Percentiles rank a stretch among this genome's conserved stretches.
Evolutionary conservation across 2,888 invertebrate genomes (phyloP).

Genomic region (Catonia carolina): DNA sequence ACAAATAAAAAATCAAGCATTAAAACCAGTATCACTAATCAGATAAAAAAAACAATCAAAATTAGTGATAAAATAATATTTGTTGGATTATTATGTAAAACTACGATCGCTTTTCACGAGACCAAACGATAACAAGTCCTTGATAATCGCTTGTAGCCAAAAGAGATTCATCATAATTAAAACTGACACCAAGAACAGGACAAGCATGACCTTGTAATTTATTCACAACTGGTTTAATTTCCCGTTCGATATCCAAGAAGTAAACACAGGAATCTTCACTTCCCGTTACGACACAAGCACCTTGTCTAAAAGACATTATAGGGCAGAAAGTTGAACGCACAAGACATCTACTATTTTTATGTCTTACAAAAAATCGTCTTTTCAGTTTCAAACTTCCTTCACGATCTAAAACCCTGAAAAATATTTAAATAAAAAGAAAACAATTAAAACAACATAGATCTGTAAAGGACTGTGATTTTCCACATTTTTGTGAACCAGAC

Average conservation of each 20-base stretch:
- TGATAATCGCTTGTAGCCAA: constrained; percentile 77
- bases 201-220: constrained; percentile 68
- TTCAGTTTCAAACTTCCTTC: constrained; percentile 60
- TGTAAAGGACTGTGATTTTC: too few species aligned
- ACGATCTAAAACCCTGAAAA: constrained; percentile 53
- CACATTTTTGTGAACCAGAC: too few species aligned
- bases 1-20: too few species aligned
- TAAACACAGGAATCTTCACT: constrained; percentile 73
- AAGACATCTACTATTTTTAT: constrained; percentile 47
- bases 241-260: constrained; percentile 64
- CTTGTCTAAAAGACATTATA: constrained; percentile 73
- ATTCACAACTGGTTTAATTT: constrained; percentile 47
- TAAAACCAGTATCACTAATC: too few species aligned
- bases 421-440: constrained; percentile 15
- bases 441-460: too few species aligned
- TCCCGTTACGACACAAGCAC: constrained; percentile 68
- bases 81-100: too few species aligned
- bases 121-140: constrained; percentile 72
- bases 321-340: constrained; percentile 78
- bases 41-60: too few species aligned
- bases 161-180: constrained; percentile 82
- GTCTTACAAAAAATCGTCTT: constrained; percentile 58
- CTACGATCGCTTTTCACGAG: constrained; percentile 40
- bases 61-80: too few species aligned
- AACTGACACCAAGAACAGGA: constrained; percentile 75